These are phyloP conservation scores for Myotis planiceps DNA, from an alignment of 2,797 vertebrate species.

Conservation along the genomic window DNA sequence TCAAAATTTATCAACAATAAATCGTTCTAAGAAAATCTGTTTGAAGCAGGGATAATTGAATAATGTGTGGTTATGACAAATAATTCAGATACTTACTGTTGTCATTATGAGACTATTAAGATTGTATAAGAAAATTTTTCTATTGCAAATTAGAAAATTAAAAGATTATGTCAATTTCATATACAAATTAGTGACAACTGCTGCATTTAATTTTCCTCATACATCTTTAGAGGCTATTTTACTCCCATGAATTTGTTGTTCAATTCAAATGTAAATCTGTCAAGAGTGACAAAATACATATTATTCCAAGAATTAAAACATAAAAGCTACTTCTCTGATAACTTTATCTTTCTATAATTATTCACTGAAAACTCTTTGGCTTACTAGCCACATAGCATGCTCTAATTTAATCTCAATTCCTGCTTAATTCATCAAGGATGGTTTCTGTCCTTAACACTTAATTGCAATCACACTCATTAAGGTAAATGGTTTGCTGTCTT, in stretches of 20 bases:
- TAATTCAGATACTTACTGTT: background rate
- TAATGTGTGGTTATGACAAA: background rate
- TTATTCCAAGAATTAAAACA: slow-evolving; percentile 33
- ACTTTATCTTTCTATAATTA: background rate
- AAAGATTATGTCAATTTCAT: background rate
- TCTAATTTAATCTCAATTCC: background rate
- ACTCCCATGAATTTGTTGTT: background rate
- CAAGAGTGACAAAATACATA: background rate
- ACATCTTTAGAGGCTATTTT: background rate
- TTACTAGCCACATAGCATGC: background rate
- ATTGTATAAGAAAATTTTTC: background rate
- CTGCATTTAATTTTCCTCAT: background rate
- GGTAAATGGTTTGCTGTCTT: background rate
- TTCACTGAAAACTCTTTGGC: background rate
- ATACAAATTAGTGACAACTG: background rate
- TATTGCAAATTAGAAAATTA: background rate
- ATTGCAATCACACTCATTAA: background rate
- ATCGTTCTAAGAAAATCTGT: background rate
- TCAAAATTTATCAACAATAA: background rate
- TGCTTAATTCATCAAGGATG: background rate
- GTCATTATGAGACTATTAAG: background rate
- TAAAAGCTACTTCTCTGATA: background rate
- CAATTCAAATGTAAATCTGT: slow-evolving; percentile 4
- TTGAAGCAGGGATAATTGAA: background rate
- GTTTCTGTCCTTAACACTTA: background rate